Conservation (phyloP, 2,797 vertebrate genomes). For the Margarornis squamiger region DNA sequence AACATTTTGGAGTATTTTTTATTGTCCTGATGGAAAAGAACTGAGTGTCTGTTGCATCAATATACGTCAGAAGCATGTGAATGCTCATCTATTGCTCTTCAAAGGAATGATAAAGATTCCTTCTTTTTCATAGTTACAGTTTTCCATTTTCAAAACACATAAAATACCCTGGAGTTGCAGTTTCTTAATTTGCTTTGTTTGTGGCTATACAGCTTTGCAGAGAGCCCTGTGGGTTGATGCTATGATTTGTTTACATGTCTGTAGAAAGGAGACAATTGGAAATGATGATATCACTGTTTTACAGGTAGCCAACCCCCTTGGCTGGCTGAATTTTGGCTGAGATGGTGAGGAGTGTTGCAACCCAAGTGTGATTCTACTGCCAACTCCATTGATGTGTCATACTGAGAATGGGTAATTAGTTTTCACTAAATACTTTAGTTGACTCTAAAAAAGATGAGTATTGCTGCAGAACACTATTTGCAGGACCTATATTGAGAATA, state of each 20-base stretch:
- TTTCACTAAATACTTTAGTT: slow-evolving; percentile 27
- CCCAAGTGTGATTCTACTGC: slow-evolving; percentile 21
- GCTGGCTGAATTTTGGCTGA: slow-evolving; percentile 42
- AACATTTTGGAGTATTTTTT: background rate
- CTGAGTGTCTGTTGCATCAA: background rate
- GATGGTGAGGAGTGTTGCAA: slow-evolving; percentile 7
- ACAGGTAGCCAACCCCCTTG: slow-evolving; percentile 60
- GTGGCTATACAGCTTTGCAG: background rate
- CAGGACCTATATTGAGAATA: background rate
- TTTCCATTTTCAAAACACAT: background rate
- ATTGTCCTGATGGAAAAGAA: background rate
- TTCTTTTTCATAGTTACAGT: background rate
- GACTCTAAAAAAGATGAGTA: background rate
- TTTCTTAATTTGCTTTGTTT: background rate
- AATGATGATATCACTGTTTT: slow-evolving; percentile 63
- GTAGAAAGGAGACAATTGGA: slow-evolving; percentile 14
- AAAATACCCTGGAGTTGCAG: background rate
- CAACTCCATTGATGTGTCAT: slow-evolving; percentile 19
- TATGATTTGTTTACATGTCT: slow-evolving; percentile 19
- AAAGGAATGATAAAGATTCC: background rate
- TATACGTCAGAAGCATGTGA: background rate
- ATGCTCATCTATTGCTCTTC: background rate
- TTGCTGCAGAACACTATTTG: background rate
- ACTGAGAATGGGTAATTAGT: slow-evolving; percentile 62
- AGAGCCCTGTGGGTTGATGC: background rate